phyloP scores from a whole-genome alignment of 1,140 invertebrate species.

The Artemia franciscana region DNA sequence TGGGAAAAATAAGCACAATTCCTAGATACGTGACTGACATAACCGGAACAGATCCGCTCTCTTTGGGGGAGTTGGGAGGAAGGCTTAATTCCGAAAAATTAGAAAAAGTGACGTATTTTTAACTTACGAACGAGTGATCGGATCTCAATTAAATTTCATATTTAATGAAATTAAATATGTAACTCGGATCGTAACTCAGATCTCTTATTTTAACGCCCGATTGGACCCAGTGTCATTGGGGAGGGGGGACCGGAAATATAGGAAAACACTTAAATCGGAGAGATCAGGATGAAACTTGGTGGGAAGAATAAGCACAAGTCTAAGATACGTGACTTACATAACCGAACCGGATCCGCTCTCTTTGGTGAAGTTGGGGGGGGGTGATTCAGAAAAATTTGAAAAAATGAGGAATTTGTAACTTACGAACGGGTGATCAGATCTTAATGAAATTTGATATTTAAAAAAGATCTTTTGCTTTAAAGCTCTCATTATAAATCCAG shows the following conservation, averaged over 20 bases:
- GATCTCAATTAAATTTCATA: neutral
- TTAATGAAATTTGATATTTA: neutral
- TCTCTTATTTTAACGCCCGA: neutral
- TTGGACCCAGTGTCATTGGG: neutral
- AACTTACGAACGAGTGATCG: no score
- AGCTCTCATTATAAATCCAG: neutral
- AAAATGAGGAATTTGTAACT: no score
- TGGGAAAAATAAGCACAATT: neutral
- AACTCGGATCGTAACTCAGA: neutral
- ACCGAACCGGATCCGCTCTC: neutral
- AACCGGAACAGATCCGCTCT: neutral
- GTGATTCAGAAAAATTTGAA: no score
- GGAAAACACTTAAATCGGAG: neutral
- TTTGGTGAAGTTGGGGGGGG: no score
- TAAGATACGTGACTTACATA: neutral
- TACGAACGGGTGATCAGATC: no score
- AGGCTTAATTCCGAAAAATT: neutral
- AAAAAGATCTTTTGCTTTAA: neutral
- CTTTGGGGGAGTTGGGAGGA: neutral
- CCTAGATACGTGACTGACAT: neutral
- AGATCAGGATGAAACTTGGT: neutral
- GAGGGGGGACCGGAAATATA: neutral
- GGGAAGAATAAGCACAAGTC: neutral
- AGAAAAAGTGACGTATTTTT: no score
- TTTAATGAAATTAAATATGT: no score